phyloP scores from a whole-genome alignment of 2,797 vertebrate genomes.

The Anguilla obscura region DNA sequence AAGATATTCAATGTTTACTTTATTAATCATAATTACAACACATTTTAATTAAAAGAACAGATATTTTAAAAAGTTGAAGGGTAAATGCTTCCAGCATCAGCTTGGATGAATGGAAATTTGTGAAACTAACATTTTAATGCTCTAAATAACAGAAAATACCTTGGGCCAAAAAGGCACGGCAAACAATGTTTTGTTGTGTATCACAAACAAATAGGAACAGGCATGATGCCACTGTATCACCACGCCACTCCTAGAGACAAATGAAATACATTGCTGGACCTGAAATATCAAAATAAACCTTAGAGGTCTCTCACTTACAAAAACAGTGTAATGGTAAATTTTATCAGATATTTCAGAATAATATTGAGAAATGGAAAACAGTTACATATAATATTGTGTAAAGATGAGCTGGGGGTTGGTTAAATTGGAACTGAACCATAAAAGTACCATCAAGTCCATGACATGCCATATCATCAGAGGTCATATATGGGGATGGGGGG shows the following conservation, averaged over 20 bases:
- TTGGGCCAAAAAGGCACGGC: too few relatives aligned
- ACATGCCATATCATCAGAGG: too few relatives aligned
- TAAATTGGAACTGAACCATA: not conserved
- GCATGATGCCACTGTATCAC: not conserved
- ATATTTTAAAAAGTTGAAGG: too few relatives aligned
- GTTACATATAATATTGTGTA: not conserved
- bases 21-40: not conserved
- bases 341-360: not conserved
- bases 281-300: not conserved
- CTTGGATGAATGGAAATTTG: not conserved
- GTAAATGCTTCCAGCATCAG: not conserved
- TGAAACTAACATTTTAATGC: not conserved
- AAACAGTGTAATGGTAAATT: not conserved
- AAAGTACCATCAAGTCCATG: not conserved
- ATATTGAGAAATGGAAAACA: not conserved
- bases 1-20: not conserved
- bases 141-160: not conserved
- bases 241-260: not conserved
- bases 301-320: not conserved
- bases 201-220: not conserved
- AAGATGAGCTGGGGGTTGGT: not conserved
- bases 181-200: not conserved
- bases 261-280: not conserved
- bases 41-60: too few relatives aligned
- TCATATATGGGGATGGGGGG: too few relatives aligned